Base-by-base conservation (phyloP, 2,888 invertebrate species). In the Chrysolina americana region DNA sequence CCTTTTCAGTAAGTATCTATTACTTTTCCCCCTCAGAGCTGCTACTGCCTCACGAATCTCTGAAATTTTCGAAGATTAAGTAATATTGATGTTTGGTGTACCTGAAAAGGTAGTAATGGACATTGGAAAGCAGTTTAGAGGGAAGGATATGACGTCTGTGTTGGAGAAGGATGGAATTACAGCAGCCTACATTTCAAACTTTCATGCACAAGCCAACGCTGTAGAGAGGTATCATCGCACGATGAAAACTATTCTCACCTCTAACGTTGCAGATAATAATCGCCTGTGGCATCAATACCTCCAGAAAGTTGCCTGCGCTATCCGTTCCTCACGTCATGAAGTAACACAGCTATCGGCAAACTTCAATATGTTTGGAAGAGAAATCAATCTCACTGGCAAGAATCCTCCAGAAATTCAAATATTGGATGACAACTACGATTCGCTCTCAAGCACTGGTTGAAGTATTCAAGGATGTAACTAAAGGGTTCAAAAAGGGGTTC, bases 1-100 rank as follows among this genome's bases (percentile, higher is more conserved):
- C 62, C 64, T 50, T 79, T 44, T 81, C 19, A 79, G 71, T 19
- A 79, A 81, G 70, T 79, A 77, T 69, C 21, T 73, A 3, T 10
- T 79, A 15, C 59, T 75, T 8, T 78, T 73, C 72, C 78, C 80
- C 0, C 28, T 80, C 0, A 63, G 76, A 41, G 41, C 53, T 5
- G 77, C 80, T 8, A 80, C 68, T 11, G 65, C 74, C 2, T 28
- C 19, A 8, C 44, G 19, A 17, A 65, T 81, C 5, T 19, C 64
- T 5, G 41, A 73, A 28, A 28, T 73, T 36, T 21, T 79, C 1
- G 80, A 80, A 36, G 75, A 79, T 1, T 63, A 79, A 10, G 66
- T 81, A 3, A 62, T 80, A 56, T 53, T 78, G 9, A 19, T 78
- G 11, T 78, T 72, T 71, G 79, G 80, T 10, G 78, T 68, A 1